Evolutionary conservation across 2,888 invertebrate species (phyloP).

Genomic region (Lycaena phlaeas): DNA sequence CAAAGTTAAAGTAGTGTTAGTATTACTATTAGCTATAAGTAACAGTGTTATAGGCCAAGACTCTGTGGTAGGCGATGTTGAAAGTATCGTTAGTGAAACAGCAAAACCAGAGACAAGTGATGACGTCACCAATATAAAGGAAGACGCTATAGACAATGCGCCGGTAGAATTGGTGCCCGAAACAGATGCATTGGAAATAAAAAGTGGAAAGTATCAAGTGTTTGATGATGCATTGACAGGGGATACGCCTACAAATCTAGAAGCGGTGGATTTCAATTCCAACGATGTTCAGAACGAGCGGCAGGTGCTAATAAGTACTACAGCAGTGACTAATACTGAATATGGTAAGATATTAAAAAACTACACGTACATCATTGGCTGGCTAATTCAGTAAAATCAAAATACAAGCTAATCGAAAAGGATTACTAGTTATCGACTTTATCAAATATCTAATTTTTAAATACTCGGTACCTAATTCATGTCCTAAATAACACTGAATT

Average conservation of each 20-base stretch:
- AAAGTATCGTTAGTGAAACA: slow-evolving; percentile 33
- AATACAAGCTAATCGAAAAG: too few species aligned
- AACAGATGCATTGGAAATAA: slow-evolving; percentile 34
- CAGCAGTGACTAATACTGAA: slow-evolving; percentile 42
- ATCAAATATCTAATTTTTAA: too few species aligned
- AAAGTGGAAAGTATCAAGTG: slow-evolving; percentile 55
- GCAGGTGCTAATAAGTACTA: slow-evolving; percentile 39
- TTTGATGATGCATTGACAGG: slow-evolving; percentile 40
- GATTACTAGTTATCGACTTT: too few species aligned
- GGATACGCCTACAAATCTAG: slow-evolving; percentile 36
- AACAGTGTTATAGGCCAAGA: slow-evolving; percentile 54
- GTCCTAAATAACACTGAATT: too few species aligned
- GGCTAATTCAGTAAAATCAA: too few species aligned
- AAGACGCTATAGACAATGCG: slow-evolving; percentile 22
- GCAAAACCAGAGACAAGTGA: slow-evolving; percentile 18
- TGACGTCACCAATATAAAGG: slow-evolving; percentile 22
- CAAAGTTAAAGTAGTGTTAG: slow-evolving; percentile 42
- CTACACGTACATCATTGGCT: too few species aligned
- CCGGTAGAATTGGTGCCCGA: slow-evolving; percentile 37
- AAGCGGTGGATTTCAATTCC: slow-evolving; percentile 35
- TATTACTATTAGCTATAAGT: slow-evolving; percentile 44
- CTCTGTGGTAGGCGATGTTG: slow-evolving; percentile 32
- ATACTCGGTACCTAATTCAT: too few species aligned
- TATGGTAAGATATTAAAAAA: slow-evolving; percentile 37
- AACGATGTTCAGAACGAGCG: slow-evolving; percentile 41